These are phyloP conservation scores for Salvelinus alpinus DNA, from an alignment of 2,113 vertebrate genomes.

Conservation along the genomic window DNA sequence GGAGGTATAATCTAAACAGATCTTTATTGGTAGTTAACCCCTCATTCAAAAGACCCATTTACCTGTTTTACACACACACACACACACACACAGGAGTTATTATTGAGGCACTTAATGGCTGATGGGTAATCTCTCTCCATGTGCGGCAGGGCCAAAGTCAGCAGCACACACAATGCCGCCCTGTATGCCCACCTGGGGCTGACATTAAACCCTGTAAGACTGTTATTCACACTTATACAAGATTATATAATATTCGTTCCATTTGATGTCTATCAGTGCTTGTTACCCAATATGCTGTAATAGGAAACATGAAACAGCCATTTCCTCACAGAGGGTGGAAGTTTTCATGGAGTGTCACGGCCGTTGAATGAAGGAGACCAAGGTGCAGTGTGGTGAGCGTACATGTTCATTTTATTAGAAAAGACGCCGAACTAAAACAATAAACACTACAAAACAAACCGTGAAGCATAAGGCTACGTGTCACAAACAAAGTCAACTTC, in stretches of 20 bases:
- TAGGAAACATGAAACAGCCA: neutral
- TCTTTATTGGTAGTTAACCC: conserved; percentile 19
- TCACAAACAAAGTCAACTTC: too few relatives aligned
- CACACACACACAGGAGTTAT: neutral
- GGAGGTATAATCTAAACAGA: conserved; percentile 41
- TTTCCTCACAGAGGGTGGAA: conserved; percentile 8
- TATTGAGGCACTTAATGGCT: neutral
- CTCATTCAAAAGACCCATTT: neutral
- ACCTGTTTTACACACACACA: neutral
- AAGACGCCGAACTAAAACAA: too few relatives aligned
- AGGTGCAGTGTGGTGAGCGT: too few relatives aligned
- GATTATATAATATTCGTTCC: conserved; percentile 29
- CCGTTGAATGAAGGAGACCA: too few relatives aligned
- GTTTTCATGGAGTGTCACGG: conserved; percentile 17
- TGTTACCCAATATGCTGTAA: conserved; percentile 11
- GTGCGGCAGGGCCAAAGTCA: too few relatives aligned
- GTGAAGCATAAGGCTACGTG: too few relatives aligned
- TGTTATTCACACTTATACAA: neutral
- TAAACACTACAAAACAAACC: too few relatives aligned
- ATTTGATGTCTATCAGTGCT: neutral
- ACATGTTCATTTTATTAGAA: too few relatives aligned
- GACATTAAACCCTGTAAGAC: too few relatives aligned
- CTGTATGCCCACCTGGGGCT: neutral
- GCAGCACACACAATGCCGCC: neutral
- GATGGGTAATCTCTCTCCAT: too few relatives aligned